Conservation (phyloP, 2,113 vertebrate species). For the Mastomys coucha region DNA sequence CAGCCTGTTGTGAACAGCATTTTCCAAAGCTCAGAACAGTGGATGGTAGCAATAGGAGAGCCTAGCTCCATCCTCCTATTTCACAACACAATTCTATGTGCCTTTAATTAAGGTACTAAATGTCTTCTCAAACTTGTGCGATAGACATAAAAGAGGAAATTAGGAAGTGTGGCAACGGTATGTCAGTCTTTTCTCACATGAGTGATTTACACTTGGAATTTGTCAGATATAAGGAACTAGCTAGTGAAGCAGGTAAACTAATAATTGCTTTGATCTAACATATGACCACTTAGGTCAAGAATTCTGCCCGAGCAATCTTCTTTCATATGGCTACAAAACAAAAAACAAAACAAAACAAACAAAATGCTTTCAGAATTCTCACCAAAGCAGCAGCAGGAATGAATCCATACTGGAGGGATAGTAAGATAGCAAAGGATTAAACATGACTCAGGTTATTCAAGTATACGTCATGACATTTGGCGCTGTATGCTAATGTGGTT, state of each 20-base stretch:
- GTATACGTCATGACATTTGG: neutral
- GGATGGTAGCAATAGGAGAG: neutral
- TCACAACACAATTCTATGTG: constrained; percentile 46
- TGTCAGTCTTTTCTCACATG: constrained; percentile 39
- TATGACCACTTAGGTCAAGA: constrained; percentile 31
- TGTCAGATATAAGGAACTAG: constrained; percentile 46
- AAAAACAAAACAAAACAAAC: no score
- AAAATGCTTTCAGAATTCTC: neutral
- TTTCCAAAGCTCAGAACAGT: constrained; percentile 62
- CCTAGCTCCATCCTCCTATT: constrained; percentile 25
- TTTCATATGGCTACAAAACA: constrained; percentile 40
- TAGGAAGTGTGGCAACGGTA: neutral
- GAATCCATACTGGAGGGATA: neutral
- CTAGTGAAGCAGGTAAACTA: constrained; percentile 58
- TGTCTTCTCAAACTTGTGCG: constrained; percentile 54
- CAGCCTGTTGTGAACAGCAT: constrained; percentile 50
- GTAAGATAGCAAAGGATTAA: neutral
- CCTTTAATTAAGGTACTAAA: constrained; percentile 59
- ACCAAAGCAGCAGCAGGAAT: neutral
- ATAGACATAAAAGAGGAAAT: constrained; percentile 49
- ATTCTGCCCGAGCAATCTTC: constrained; percentile 9
- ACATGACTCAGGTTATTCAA: neutral
- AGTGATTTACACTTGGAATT: constrained; percentile 58
- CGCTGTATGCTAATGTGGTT: neutral
- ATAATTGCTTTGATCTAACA: constrained; percentile 16